Percentiles rank a stretch among this genome's conserved stretches.
Evolutionary conservation across 2,113 vertebrate species (phyloP).

Genomic region (Seriola dumerili): DNA sequence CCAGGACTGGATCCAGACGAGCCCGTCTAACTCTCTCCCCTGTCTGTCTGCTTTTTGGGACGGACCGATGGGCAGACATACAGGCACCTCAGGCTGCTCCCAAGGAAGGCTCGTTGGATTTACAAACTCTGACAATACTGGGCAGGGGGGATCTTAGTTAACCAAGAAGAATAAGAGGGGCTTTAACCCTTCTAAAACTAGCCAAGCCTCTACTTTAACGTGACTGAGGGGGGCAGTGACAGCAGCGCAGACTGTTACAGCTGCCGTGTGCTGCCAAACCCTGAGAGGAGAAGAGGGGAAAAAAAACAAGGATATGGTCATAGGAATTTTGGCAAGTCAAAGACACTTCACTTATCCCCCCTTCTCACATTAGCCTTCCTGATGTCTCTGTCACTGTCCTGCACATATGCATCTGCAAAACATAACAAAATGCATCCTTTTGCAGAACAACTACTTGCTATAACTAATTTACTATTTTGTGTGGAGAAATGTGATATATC

Average conservation of each 20-base stretch:
- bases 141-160: constrained; percentile 69
- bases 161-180: constrained; percentile 53
- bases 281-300: constrained; percentile 85
- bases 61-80: constrained; percentile 75
- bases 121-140: constrained; percentile 71
- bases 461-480: background rate
- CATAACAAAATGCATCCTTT: constrained; percentile 10
- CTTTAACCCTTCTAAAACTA: constrained; percentile 66
- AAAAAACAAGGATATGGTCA: constrained; percentile 84
- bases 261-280: constrained; percentile 84
- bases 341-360: constrained; percentile 77
- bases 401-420: constrained; percentile 27
- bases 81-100: constrained; percentile 81
- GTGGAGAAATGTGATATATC: constrained; percentile 3
- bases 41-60: constrained; percentile 77
- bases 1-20: constrained; percentile 86
- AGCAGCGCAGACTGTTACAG: constrained; percentile 82
- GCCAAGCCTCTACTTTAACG: constrained; percentile 68
- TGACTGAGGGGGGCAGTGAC: constrained; percentile 79
- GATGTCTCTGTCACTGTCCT: constrained; percentile 6
- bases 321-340: constrained; percentile 72
- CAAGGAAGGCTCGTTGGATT: constrained; percentile 82
- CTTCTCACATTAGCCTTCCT: constrained; percentile 67
- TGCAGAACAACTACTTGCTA: constrained; percentile 14
- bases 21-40: constrained; percentile 76